Percentiles rank a stretch among this genome's conserved stretches.
Evolutionary conservation across 2,113 vertebrate species (phyloP).

Genomic region (Morone saxatilis): DNA sequence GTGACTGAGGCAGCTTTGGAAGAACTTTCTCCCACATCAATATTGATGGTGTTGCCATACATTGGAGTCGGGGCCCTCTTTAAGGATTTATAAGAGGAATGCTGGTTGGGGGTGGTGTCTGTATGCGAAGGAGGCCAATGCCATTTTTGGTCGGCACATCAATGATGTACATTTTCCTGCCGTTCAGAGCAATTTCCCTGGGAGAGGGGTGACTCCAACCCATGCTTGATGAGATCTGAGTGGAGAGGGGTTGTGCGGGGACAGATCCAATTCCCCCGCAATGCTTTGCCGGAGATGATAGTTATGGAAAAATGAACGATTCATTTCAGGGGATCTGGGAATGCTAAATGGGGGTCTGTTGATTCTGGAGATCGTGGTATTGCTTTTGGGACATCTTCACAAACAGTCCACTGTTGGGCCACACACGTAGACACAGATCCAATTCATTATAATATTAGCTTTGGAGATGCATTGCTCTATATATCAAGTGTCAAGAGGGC

Average conservation of each 20-base stretch:
- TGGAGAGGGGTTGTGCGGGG: conserved; percentile 50
- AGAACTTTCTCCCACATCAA: conserved; percentile 85
- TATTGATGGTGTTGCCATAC: conserved; percentile 86
- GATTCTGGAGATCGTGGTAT: conserved; percentile 75
- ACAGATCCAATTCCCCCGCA: conserved; percentile 76
- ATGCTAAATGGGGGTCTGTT: conserved; percentile 74
- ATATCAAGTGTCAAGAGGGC: conserved; percentile 60
- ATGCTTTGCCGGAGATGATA: conserved; percentile 72
- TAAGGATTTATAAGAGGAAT: conserved; percentile 83
- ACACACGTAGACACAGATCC: conserved; percentile 69
- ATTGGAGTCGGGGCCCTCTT: conserved; percentile 78
- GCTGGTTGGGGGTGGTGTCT: conserved; percentile 37
- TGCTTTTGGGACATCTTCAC: conserved; percentile 78
- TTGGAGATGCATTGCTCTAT: conserved; percentile 65
- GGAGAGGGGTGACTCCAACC: conserved; percentile 60
- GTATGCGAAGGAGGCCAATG: conserved; percentile 50
- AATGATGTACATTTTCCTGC: conserved; percentile 72
- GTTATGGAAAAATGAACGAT: conserved; percentile 69
- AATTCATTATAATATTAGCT: conserved; percentile 75
- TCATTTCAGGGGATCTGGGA: conserved; percentile 78
- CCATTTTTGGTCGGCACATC: conserved; percentile 68
- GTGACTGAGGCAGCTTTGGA: conserved; percentile 81
- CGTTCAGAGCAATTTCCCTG: conserved; percentile 74
- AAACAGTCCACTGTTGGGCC: conserved; percentile 61
- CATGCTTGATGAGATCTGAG: conserved; percentile 76